These are phyloP conservation scores for Nephila pilipes DNA, from an alignment of 1,140 invertebrate genomes.

Conservation along the genomic window DNA sequence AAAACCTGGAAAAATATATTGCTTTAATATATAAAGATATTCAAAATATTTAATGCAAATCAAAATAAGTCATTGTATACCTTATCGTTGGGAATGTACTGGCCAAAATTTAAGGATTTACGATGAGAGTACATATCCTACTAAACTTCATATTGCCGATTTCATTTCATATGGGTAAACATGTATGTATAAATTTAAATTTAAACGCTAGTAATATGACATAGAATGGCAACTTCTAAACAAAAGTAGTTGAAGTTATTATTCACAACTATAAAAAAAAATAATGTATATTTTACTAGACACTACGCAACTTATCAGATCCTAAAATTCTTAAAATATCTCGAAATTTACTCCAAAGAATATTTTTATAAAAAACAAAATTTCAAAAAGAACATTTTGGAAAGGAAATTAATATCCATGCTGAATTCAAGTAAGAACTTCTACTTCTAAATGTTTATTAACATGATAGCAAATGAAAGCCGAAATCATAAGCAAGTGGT, in stretches of 20 bases:
- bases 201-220: background rate
- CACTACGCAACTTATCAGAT: no score
- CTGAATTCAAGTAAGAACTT: no score
- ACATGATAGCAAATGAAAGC: no score
- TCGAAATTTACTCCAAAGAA: no score
- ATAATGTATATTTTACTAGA: no score
- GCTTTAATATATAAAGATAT: background rate
- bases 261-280: no score
- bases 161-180: slow-evolving; percentile 17
- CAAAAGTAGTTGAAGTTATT: background rate
- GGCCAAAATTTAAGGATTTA: slow-evolving; percentile 67
- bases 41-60: background rate
- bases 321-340: no score
- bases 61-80: background rate
- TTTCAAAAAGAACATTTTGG: no score
- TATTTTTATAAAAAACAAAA: no score
- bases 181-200: background rate
- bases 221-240: background rate
- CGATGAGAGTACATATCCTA: slow-evolving; percentile 55
- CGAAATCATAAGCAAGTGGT: no score
- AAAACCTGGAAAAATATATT: slow-evolving; percentile 54
- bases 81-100: slow-evolving; percentile 62
- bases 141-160: slow-evolving; percentile 42
- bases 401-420: no score
- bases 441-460: no score